Base-by-base conservation (phyloP, 2,797 vertebrate species). In the Mus minutoides region DNA sequence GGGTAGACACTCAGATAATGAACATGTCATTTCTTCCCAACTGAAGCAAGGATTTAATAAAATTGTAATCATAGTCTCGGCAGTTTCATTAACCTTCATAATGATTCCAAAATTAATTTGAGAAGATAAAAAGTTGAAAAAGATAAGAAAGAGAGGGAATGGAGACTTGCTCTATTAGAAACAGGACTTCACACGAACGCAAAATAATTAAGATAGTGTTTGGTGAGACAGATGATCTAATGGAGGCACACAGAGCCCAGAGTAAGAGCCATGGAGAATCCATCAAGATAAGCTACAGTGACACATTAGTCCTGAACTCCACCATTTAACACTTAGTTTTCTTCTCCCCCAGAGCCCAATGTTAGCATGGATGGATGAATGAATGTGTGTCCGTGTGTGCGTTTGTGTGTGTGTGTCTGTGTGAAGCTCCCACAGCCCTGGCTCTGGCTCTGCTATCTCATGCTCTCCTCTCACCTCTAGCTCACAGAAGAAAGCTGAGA, bases 1-100 rank as follows among this genome's bases (percentile, higher is more conserved):
- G 76, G 76, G 88, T 92, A 96, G 26, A 94, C 64, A 95, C 76
- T 95, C 43, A n/a, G 17, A 84, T 95, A 94, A 96, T 96, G 76
- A 96, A 94, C 94, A 96, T 95, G 90, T 95, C 95, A 96, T 95
- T 95, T 97, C 91, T 97, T 95, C 71, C 87, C 67, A 84, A 96
- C 69, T 91, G 93, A 94, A 89, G 83, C 82, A 94, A 54, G 88
- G 84, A 91, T 94, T 96, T 97, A 95, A 96, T 96, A 97, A 96
- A 96, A 94, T 91, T 96, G 89, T 92, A 96, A 96, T 95, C 79
- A 77, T 84, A 76, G 62, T 83, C 89, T 89, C 76, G 71, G 90
- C 82, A 97, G 92, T 96, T 97, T 96, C 60, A 88, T 96, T 96
- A 96, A 60, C 79, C 78, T 95, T 96, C 83, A 92, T 87, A 92